Evolutionary conservation across 2,113 vertebrate genomes (phyloP).

Genomic region (Varanus salvator): DNA sequence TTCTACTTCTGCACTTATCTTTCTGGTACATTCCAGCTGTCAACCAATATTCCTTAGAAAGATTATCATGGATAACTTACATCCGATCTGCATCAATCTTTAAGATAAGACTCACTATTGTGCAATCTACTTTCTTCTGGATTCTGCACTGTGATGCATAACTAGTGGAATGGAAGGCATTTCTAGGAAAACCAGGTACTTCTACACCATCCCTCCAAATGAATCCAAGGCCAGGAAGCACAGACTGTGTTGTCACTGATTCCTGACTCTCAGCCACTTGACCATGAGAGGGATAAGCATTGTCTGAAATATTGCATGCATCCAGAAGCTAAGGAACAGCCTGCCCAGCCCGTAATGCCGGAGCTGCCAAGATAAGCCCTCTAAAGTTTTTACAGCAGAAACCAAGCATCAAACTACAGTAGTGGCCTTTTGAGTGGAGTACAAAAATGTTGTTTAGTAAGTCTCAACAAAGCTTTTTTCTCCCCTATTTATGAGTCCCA

Average conservation of each 20-base stretch:
- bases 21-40: not conserved
- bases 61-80: not conserved
- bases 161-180: too few species aligned
- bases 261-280: not conserved
- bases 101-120: fast-evolving
- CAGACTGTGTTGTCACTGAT: not conserved
- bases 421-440: not conserved
- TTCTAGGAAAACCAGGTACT: not conserved
- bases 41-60: not conserved
- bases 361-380: not conserved
- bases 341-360: not conserved
- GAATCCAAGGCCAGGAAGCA: not conserved
- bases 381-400: not conserved
- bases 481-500: not conserved
- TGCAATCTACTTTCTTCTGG: fast-evolving
- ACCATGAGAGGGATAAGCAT: not conserved
- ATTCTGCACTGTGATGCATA: not conserved
- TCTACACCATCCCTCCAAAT: not conserved
- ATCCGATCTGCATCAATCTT: not conserved
- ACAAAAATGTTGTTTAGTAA: not conserved
- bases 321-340: not conserved
- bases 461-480: not conserved
- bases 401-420: not conserved
- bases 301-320: not conserved
- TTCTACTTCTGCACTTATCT: not conserved